A percentile compares a stretch with the other conserved stretches of the same genome.
These are phyloP conservation scores for Gila robusta DNA, from an alignment of 2,797 vertebrate species.

Conservation along the genomic window DNA sequence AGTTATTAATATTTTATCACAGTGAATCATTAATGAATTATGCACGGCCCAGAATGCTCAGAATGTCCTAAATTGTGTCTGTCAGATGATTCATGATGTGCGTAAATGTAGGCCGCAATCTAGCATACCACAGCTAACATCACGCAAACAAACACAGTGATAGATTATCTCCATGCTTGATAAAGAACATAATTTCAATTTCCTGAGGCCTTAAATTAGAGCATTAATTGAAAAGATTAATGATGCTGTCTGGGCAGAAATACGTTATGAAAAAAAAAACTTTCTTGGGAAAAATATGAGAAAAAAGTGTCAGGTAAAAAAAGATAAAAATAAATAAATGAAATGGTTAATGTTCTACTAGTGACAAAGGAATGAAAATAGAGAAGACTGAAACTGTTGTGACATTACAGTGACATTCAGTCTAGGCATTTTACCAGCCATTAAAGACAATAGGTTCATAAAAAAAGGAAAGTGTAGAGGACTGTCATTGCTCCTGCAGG, in stretches of 20 bases:
- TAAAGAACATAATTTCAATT: background rate
- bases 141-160: background rate
- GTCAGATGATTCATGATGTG: slow-evolving; percentile 20
- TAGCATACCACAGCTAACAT: background rate
- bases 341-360: background rate
- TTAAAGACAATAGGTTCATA: background rate
- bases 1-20: slow-evolving; percentile 41
- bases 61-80: slow-evolving; percentile 35
- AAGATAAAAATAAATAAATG: background rate
- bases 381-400: background rate
- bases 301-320: background rate
- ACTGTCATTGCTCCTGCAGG: background rate
- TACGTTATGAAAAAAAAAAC: background rate
- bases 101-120: background rate
- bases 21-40: slow-evolving; percentile 34
- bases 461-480: background rate
- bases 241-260: background rate
- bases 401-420: slow-evolving; percentile 16
- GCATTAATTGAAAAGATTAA: background rate
- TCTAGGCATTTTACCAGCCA: slow-evolving; percentile 8
- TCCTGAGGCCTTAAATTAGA: background rate
- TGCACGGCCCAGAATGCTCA: slow-evolving; percentile 4
- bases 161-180: background rate
- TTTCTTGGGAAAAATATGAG: background rate
- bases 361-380: background rate